phyloP scores from a whole-genome alignment of 1,140 invertebrate species.

The Leptinotarsa defecta region DNA sequence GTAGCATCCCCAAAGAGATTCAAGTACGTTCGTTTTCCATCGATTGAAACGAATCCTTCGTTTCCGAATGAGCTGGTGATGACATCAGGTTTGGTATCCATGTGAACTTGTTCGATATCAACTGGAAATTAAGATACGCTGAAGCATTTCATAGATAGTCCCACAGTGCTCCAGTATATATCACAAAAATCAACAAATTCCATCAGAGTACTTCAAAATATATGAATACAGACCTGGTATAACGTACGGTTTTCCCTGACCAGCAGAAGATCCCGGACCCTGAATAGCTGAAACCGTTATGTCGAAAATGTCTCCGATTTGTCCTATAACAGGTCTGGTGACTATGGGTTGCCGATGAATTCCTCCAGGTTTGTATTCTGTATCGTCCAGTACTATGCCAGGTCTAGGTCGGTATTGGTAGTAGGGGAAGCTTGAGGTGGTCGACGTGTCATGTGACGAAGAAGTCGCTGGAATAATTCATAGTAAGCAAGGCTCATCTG shows the following conservation, averaged over 20 bases:
- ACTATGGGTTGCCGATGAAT: conserved; percentile 51
- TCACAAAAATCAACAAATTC: not conserved
- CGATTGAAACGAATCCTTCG: conserved; percentile 89
- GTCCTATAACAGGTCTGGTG: conserved; percentile 53
- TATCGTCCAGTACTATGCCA: conserved; percentile 81
- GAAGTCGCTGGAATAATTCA: too few relatives aligned
- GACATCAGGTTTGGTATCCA: conserved; percentile 60
- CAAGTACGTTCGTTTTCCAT: conserved; percentile 86
- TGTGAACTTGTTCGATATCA: conserved; percentile 51
- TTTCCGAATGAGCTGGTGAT: conserved; percentile 77
- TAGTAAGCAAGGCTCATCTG: too few relatives aligned
- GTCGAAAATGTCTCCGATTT: conserved; percentile 80
- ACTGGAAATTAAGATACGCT: conserved; percentile 39
- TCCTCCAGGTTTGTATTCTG: conserved; percentile 73
- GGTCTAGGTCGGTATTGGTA: conserved; percentile 72
- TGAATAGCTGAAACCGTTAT: conserved; percentile 86
- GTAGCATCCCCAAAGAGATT: conserved; percentile 72
- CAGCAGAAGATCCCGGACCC: conserved; percentile 66
- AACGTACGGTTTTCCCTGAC: conserved; percentile 60
- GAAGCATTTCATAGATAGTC: too few relatives aligned
- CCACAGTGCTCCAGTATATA: too few relatives aligned
- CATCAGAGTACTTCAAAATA: not conserved
- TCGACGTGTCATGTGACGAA: not conserved
- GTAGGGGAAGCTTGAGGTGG: conserved; percentile 41
- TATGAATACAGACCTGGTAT: conserved; percentile 58